Evolutionary conservation across 2,113 vertebrate genomes (phyloP).

Genomic region (Dasypus novemcinctus): DNA sequence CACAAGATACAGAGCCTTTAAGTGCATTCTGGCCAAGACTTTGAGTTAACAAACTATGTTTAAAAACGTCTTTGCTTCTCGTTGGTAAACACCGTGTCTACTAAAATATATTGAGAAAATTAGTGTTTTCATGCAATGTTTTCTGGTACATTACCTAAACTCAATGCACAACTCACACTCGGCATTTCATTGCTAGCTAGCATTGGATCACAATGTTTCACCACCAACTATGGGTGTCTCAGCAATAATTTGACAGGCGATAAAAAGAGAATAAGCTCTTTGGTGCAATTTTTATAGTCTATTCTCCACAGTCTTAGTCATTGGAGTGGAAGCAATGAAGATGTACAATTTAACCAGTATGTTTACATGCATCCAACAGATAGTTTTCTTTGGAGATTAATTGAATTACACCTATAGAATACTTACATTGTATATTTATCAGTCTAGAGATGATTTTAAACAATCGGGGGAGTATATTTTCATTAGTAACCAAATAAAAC

Average conservation of each 20-base stretch:
- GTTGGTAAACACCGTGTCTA: slow-evolving; percentile 82
- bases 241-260: slow-evolving; percentile 84
- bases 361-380: slow-evolving; percentile 80
- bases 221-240: slow-evolving; percentile 79
- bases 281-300: slow-evolving; percentile 79
- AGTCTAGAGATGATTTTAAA: slow-evolving; percentile 70
- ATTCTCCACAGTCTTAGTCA: slow-evolving; percentile 70
- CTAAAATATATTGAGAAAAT: slow-evolving; percentile 87
- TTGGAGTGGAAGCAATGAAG: slow-evolving; percentile 85
- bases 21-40: slow-evolving; percentile 64
- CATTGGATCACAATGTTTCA: slow-evolving; percentile 79
- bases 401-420: slow-evolving; percentile 79
- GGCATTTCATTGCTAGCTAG: slow-evolving; percentile 75
- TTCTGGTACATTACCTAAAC: slow-evolving; percentile 90
- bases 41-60: slow-evolving; percentile 81
- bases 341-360: slow-evolving; percentile 81
- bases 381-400: slow-evolving; percentile 80
- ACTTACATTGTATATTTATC: slow-evolving; percentile 37
- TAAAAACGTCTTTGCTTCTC: slow-evolving; percentile 80
- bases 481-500: neutral
- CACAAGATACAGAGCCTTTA: slow-evolving; percentile 9
- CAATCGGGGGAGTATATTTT: slow-evolving; percentile 55
- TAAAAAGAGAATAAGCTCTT: slow-evolving; percentile 81
- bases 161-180: slow-evolving; percentile 82
- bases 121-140: slow-evolving; percentile 86